A percentile compares a stretch with the other conserved stretches of the same genome.
Conservation (phyloP, 2,797 vertebrate species). For the Bovichtus variegatus region DNA sequence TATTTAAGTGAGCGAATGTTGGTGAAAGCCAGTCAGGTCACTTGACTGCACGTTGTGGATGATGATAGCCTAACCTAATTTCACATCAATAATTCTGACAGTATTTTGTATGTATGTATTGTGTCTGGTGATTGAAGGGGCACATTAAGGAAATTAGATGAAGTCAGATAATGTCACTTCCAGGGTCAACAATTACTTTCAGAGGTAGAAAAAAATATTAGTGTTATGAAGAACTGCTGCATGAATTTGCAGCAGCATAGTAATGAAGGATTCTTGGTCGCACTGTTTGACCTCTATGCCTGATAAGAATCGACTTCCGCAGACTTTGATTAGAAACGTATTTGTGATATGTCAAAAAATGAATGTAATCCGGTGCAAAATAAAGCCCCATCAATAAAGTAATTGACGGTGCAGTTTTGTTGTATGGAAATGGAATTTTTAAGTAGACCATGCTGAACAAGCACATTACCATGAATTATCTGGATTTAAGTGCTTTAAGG, state of each 20-base stretch:
- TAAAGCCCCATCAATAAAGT: no score
- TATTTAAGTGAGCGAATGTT: no score
- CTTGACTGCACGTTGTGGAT: background rate
- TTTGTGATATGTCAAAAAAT: no score
- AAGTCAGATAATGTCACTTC: background rate
- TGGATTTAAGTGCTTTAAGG: no score
- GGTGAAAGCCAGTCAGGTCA: no score
- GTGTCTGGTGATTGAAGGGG: background rate
- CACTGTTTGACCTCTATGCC: background rate
- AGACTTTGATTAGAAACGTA: no score
- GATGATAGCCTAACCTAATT: background rate
- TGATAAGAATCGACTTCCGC: background rate
- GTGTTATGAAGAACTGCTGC: background rate
- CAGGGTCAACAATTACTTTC: background rate
- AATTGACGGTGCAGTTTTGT: no score
- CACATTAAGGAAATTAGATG: background rate
- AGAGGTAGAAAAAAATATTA: no score
- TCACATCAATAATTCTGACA: conserved; percentile 9
- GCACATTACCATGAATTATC: no score
- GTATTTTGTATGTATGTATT: background rate
- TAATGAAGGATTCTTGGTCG: background rate
- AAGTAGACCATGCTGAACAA: no score
- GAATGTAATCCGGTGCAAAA: no score
- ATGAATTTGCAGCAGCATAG: background rate
- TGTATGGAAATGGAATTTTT: no score